These are phyloP conservation scores for Takifugu rubripes DNA, from an alignment of 2,797 vertebrate genomes.

Conservation along the genomic window DNA sequence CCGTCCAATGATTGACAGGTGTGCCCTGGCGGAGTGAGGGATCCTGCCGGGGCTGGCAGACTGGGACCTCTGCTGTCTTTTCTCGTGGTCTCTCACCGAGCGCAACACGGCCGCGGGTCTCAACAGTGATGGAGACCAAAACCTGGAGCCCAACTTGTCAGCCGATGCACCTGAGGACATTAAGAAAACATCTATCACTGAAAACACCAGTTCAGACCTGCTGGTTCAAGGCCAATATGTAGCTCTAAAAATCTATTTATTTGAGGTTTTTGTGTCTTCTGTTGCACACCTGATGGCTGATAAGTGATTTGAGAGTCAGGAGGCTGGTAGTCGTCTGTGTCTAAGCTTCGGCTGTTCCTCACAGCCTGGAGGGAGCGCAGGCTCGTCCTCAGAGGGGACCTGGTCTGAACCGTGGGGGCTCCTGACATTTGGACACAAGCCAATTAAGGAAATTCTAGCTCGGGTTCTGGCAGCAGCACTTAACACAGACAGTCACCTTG, in stretches of 20 bases:
- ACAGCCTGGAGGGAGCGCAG: conserved; percentile 78
- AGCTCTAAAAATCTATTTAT: no score
- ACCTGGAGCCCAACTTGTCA: no score
- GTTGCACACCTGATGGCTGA: conserved; percentile 34
- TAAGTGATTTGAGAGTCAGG: conserved; percentile 44
- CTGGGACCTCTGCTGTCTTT: conserved; percentile 59
- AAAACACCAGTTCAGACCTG: no score
- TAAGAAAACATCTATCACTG: no score
- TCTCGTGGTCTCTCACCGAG: conserved; percentile 25
- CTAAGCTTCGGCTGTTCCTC: conserved; percentile 77
- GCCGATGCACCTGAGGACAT: conserved; percentile 27
- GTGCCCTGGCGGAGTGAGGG: conserved; percentile 36
- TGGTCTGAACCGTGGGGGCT: conserved; percentile 57
- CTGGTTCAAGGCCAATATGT: no score
- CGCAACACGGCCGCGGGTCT: conserved; percentile 1
- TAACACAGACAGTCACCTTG: conserved; percentile 63
- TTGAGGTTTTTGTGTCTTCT: not conserved
- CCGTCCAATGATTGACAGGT: conserved; percentile 33
- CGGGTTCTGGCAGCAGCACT: not conserved
- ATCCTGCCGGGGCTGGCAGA: conserved; percentile 67
- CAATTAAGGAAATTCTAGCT: not conserved
- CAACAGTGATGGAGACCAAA: conserved; percentile 8
- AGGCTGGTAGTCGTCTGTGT: conserved; percentile 63
- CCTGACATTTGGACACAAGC: conserved; percentile 19
- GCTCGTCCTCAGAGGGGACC: conserved; percentile 68